Base-by-base conservation (phyloP, 2,888 invertebrate species). In the Cacoxenus indagator region DNA sequence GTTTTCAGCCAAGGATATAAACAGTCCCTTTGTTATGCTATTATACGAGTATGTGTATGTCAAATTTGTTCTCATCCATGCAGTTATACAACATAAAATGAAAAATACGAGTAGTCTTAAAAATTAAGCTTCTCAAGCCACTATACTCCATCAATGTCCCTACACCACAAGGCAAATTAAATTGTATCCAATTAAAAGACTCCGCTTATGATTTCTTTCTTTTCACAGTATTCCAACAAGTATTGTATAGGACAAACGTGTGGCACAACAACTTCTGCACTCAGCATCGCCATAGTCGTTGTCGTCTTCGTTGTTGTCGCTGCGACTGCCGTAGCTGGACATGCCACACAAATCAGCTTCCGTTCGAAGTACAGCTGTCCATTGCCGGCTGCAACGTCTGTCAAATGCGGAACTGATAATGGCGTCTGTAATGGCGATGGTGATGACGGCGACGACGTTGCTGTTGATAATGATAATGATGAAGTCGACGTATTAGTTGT, bases 371-470 rank as follows among this genome's bases (percentile, higher is more conserved):
- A 37, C 51, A 17, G 59, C 31, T 59, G 59, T 59, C 31, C 59
- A 59, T 31, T 27, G 14, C 17, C 19, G n/a, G n/a, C n/a, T 51
- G 31, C n/a, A 14, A 24, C 24, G n/a, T 51, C 54, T 22, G 37
- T 61, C 75, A 72, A 82, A 81, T 9, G 22, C 14, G 61, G 61
- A n/a, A 24, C 55, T 77, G 73, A 81, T 81, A 82, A 80, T 78
- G 82, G 77, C 81, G 78, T 81, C 78, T 78, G 43, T 62, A 24
- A 82, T 78, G 81, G 77, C 81, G 76, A 77, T 78, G 80, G 26
- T 43, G 24, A 80, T 78, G 80, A 59, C 69, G 64, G 61, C 68
- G 67, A 62, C 69, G 64, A 64, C 69, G 67, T 73, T 78, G 77
- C n/a, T 55, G 11, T 29, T 8, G 37, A 31, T 31, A 31, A 31